phyloP scores from a whole-genome alignment of 1,140 invertebrate species.

The Triops longicaudatus region DNA sequence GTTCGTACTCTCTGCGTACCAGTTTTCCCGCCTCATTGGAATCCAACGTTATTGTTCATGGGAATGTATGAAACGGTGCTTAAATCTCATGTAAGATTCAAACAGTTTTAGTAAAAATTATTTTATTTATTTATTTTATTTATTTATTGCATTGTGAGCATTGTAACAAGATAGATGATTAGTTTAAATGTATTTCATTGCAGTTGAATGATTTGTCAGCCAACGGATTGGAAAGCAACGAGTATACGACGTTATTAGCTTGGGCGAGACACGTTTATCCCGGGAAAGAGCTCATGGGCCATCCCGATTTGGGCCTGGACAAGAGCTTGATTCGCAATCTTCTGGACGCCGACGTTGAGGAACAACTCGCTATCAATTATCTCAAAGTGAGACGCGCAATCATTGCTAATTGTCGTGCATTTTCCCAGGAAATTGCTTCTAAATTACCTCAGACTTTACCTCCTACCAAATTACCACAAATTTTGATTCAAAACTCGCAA shows the following conservation, averaged over 20 bases:
- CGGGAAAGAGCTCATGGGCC: constrained; percentile 73
- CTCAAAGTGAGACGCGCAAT: constrained; percentile 47
- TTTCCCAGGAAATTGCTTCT: no score
- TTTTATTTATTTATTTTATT: no score
- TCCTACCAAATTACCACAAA: no score
- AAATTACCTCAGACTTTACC: no score
- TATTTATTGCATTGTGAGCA: no score
- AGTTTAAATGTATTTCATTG: no score
- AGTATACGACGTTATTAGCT: constrained; percentile 85
- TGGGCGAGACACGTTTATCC: constrained; percentile 86
- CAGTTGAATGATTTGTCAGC: constrained; percentile 21
- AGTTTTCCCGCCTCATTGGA: constrained; percentile 91
- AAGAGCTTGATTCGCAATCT: constrained; percentile 57
- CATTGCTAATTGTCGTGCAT: no score
- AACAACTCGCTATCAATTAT: constrained; percentile 73
- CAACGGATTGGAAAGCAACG: constrained; percentile 85
- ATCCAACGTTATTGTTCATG: constrained; percentile 55
- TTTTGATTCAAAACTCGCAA: no score
- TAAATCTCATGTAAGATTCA: not conserved
- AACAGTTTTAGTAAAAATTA: no score
- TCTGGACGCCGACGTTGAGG: constrained; percentile 61
- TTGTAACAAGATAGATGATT: no score
- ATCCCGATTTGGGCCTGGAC: constrained; percentile 78
- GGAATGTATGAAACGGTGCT: constrained; percentile 1
- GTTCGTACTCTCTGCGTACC: constrained; percentile 86